phyloP scores from a whole-genome alignment of 1,140 invertebrate genomes.

The Neodiprion pinetum region DNA sequence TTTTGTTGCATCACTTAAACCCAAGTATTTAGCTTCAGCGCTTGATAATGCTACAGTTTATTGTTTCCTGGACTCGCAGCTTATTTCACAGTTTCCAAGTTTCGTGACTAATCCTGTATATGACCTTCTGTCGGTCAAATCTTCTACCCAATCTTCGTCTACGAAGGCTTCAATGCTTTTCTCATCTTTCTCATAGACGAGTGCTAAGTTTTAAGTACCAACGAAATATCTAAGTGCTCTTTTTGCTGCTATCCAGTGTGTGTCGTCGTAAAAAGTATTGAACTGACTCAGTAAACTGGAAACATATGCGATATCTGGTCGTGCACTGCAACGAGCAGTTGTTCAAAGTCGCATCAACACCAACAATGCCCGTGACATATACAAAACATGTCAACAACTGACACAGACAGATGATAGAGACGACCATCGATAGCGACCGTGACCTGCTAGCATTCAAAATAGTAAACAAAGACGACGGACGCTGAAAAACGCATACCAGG shows the following conservation, averaged over 20 bases:
- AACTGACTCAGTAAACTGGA: neutral
- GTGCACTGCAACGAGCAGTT: neutral
- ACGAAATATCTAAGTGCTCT: constrained; percentile 39
- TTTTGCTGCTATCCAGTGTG: constrained; percentile 39
- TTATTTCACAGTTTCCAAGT: constrained; percentile 49
- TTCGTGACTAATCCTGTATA: constrained; percentile 48
- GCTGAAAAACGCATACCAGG: too few relatives aligned
- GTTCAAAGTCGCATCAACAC: too few relatives aligned
- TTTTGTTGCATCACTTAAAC: constrained; percentile 43
- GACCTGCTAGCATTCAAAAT: too few relatives aligned
- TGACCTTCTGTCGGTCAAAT: constrained; percentile 39
- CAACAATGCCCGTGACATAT: too few relatives aligned
- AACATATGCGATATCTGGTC: neutral
- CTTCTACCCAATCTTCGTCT: constrained; percentile 46
- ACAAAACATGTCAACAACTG: too few relatives aligned
- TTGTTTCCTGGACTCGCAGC: constrained; percentile 63
- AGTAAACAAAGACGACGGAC: too few relatives aligned
- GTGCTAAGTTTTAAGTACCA: constrained; percentile 21
- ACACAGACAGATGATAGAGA: too few relatives aligned
- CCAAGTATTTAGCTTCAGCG: constrained; percentile 57
- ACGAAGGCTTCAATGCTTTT: constrained; percentile 36
- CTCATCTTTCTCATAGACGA: constrained; percentile 1
- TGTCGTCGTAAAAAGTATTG: constrained; percentile 27
- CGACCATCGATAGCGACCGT: too few relatives aligned
- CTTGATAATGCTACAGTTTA: constrained; percentile 57